phyloP scores from a whole-genome alignment of 37 sponge, comb jelly and placozoan genomes.

The Lycopodina hypogea region DNA sequence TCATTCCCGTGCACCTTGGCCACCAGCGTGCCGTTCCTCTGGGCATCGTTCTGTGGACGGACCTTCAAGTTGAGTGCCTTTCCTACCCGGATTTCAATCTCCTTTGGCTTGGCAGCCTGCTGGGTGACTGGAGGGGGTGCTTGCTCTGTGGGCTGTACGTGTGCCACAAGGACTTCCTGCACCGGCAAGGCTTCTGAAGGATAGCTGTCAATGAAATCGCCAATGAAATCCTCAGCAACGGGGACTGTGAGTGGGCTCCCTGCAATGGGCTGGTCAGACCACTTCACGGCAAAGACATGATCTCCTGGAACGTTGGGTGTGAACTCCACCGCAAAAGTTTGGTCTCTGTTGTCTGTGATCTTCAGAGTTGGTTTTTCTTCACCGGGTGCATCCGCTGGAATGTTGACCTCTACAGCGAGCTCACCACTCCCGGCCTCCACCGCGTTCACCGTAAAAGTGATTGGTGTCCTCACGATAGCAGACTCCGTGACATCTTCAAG shows the following conservation, averaged over 20 bases:
- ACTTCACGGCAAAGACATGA: conserved; percentile 44
- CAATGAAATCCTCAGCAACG: conserved; percentile 8
- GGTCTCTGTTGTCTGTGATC: conserved; percentile 11
- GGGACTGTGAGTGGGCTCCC: conserved; percentile 60
- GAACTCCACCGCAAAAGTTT: conserved; percentile 30
- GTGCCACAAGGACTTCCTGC: background rate
- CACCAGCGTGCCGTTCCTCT: conserved; percentile 18
- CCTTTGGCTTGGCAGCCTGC: background rate
- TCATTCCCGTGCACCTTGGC: conserved; percentile 34
- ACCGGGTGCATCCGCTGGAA: background rate
- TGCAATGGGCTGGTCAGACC: conserved; percentile 58
- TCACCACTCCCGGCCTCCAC: conserved; percentile 48
- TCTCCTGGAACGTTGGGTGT: conserved; percentile 56
- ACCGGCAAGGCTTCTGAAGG: background rate
- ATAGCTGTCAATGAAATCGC: background rate
- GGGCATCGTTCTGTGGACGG: conserved; percentile 17
- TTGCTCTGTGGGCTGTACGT: background rate
- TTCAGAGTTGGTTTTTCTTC: conserved; percentile 17
- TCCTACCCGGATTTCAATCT: background rate
- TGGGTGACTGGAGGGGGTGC: background rate
- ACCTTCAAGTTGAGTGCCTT: conserved; percentile 27
- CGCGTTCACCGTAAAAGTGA: conserved; percentile 44
- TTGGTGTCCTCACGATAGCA: conserved; percentile 24
- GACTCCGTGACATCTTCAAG: conserved; percentile 20
- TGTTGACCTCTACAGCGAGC: conserved; percentile 20